Conservation (phyloP, 2,797 vertebrate genomes). For the Melanotaenia parkinsoni region DNA sequence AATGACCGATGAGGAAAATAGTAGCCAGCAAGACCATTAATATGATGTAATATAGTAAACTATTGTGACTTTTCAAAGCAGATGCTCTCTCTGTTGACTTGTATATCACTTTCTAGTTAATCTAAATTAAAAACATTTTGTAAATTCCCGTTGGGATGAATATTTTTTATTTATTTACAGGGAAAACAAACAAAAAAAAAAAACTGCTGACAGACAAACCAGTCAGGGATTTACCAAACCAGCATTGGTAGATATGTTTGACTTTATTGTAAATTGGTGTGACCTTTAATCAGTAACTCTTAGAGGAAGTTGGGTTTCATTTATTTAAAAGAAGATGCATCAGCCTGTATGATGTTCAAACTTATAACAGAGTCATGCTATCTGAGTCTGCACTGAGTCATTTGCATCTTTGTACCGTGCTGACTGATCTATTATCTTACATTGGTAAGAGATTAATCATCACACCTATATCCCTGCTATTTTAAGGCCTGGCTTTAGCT, state of each 20-base stretch:
- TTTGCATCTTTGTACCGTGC: slow-evolving; percentile 14
- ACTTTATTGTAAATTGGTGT: slow-evolving; percentile 10
- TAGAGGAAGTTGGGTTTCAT: slow-evolving; percentile 31
- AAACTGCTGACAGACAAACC: neutral
- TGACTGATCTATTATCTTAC: slow-evolving; percentile 17
- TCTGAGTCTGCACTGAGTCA: slow-evolving; percentile 40
- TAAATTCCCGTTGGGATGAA: too few relatives aligned
- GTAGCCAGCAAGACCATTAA: neutral
- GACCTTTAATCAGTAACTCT: neutral
- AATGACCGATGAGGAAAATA: neutral
- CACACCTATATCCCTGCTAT: slow-evolving; percentile 4
- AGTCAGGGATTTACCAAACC: neutral
- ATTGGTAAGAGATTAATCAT: slow-evolving; percentile 39
- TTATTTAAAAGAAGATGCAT: slow-evolving; percentile 38
- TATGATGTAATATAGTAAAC: slow-evolving; percentile 1
- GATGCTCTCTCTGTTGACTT: neutral
- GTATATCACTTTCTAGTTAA: neutral
- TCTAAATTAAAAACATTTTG: neutral
- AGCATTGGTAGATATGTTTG: slow-evolving; percentile 10
- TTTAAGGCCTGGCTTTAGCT: neutral
- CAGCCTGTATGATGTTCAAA: slow-evolving; percentile 18
- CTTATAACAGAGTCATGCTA: slow-evolving; percentile 29
- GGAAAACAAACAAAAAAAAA: neutral
- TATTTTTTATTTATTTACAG: neutral
- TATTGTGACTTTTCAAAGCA: neutral